Conservation (phyloP, 2,797 vertebrate genomes). For the Hippopotamyrus pictus region DNA sequence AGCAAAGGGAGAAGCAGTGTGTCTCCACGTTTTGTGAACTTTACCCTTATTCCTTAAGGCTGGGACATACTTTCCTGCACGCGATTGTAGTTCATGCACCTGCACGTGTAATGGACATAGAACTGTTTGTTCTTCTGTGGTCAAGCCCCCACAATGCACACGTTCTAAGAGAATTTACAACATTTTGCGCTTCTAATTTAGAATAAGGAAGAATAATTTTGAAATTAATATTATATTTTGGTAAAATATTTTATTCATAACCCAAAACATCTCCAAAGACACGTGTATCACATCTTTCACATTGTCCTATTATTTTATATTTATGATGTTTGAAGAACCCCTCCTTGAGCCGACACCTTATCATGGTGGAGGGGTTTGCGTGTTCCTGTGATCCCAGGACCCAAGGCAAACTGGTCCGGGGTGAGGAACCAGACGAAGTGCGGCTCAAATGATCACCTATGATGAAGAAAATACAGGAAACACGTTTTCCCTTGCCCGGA, state of each 20-base stretch:
- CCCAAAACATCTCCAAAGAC: background rate
- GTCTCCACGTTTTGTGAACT: slow-evolving; percentile 21
- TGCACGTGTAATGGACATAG: background rate
- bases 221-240: background rate
- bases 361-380: too few species aligned
- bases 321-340: background rate
- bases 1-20: slow-evolving; percentile 14
- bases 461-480: too few species aligned
- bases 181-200: background rate
- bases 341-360: too few species aligned
- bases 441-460: too few species aligned
- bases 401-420: too few species aligned
- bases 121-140: background rate
- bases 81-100: background rate
- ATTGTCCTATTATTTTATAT: background rate
- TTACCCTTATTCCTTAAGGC: background rate
- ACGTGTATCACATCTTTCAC: background rate
- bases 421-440: too few species aligned
- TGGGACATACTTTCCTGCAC: background rate
- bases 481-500: too few species aligned
- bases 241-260: background rate
- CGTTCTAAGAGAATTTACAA: background rate
- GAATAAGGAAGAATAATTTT: background rate
- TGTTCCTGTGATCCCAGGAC: too few species aligned
- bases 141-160: background rate